Evolutionary conservation across 2,797 vertebrate genomes (phyloP), one percentile per base, ranked within the genome.

Genomic region (Manis crassicaudata): DNA sequence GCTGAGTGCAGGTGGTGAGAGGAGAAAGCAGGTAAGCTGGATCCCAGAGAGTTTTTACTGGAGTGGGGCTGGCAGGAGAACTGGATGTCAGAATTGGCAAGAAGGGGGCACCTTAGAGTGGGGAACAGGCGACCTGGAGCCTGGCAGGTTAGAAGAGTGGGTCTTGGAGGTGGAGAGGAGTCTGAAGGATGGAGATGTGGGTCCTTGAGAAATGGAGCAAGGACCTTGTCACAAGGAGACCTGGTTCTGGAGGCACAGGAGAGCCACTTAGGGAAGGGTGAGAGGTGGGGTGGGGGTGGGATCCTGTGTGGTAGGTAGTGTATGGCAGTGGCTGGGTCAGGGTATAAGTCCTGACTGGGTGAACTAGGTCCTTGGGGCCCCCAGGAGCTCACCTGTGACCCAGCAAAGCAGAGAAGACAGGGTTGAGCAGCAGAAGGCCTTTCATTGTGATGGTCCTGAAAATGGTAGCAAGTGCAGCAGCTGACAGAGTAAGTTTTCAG

Each of bases 301-400:
- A 52, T 63, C 85, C 35, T 65, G 25, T 77, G 67, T 40, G 21
- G 35, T 82, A 40, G 73, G 72, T 85, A 82, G 17, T 8, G 58
- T 27, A 70, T 50, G 60, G 54, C 40, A 63, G 32, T 46, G 40
- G 43, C 37, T 37, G 58, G 37, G 29, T 18, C 18, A 60, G 54
- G 54, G 68, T 50, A 20, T 73, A 43, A 52, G 80, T 92, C 46
- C n/a, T 75, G 18, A 43, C 18, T 7, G 21, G 60, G 10, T 16
- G 67, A 94, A 62, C 46, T 67, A 65, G 63, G 56, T 17, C 37
- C n/a, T 52, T 35, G 84, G 50, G 37, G 23, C 18, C 80, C 67
- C 80, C 35, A 18, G 9, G 35, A 25, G 63, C 97, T 98, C 81
- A 98, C 97, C 98, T 93, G 97, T 95, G 91, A 92, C 90, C 79